Conservation (phyloP, 2,888 invertebrate species). For the Parnassius orleans region DNA sequence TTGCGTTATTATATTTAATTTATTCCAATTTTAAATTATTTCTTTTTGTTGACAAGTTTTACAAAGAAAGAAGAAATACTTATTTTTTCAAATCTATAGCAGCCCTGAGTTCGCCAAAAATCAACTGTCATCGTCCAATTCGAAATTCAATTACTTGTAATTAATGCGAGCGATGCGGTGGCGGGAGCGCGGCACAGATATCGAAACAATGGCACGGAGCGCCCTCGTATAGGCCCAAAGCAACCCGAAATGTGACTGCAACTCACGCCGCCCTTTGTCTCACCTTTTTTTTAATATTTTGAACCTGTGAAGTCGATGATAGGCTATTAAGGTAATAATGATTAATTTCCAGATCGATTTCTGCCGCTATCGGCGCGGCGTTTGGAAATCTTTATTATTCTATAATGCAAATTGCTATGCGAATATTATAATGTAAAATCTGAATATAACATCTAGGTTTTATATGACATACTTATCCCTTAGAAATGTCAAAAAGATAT, state of each 20-base stretch:
- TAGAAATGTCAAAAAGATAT: no score
- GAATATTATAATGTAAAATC: no score
- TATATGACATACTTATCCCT: no score
- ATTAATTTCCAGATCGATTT: constrained; percentile 31
- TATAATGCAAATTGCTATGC: no score
- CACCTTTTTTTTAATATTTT: constrained; percentile 40
- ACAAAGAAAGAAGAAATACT: not conserved
- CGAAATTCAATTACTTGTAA: constrained; percentile 84
- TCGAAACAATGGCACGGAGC: constrained; percentile 66
- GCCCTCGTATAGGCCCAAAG: constrained; percentile 58
- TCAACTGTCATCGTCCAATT: constrained; percentile 84
- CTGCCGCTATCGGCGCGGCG: not conserved
- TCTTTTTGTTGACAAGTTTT: no score
- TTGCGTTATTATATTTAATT: no score
- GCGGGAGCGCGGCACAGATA: constrained; percentile 69
- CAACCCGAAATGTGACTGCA: constrained; percentile 47
- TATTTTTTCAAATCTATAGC: constrained; percentile 2
- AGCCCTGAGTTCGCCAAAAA: constrained; percentile 69
- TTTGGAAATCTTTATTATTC: constrained; percentile 21
- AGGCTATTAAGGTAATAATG: constrained; percentile 42
- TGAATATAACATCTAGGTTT: no score
- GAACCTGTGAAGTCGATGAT: constrained; percentile 50
- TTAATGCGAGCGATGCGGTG: constrained; percentile 77
- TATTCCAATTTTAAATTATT: no score
- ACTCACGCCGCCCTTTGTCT: constrained; percentile 46